A percentile compares a stretch with the other conserved stretches of the same genome.
These are phyloP conservation scores for Alethe castanea DNA, from an alignment of 2,113 vertebrate genomes.

Conservation along the genomic window DNA sequence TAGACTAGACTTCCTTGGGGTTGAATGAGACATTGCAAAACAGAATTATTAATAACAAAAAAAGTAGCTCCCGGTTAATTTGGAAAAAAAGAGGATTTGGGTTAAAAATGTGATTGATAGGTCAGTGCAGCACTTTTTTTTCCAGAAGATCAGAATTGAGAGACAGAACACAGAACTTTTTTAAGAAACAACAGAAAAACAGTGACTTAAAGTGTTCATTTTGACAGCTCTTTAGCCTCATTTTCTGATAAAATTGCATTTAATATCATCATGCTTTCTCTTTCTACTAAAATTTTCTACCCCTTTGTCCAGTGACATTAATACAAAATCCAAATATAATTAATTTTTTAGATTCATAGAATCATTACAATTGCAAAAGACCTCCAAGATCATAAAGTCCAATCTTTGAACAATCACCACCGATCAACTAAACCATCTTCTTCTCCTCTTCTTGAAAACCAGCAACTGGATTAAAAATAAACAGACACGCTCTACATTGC, in stretches of 20 bases:
- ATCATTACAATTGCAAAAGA: not conserved
- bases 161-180: not conserved
- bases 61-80: too few relatives aligned
- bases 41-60: too few relatives aligned
- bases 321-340: not conserved
- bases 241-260: not conserved
- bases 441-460: not conserved
- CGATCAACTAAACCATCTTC: not conserved
- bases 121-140: too few relatives aligned
- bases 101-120: too few relatives aligned
- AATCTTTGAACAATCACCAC: not conserved
- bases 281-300: not conserved
- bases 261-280: not conserved
- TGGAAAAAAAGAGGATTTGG: too few relatives aligned
- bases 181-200: not conserved
- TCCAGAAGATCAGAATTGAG: too few relatives aligned
- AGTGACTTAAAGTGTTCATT: not conserved
- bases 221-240: not conserved
- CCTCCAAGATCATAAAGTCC: not conserved
- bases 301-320: not conserved
- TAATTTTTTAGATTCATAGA: not conserved
- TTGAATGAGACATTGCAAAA: too few relatives aligned
- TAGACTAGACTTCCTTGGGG: too few relatives aligned
- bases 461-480: not conserved
- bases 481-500: too few relatives aligned